A percentile compares a stretch with the other conserved stretches of the same genome.
Evolutionary conservation across 1,140 invertebrate species (phyloP).

Genomic region (Episyrphus balteatus): DNA sequence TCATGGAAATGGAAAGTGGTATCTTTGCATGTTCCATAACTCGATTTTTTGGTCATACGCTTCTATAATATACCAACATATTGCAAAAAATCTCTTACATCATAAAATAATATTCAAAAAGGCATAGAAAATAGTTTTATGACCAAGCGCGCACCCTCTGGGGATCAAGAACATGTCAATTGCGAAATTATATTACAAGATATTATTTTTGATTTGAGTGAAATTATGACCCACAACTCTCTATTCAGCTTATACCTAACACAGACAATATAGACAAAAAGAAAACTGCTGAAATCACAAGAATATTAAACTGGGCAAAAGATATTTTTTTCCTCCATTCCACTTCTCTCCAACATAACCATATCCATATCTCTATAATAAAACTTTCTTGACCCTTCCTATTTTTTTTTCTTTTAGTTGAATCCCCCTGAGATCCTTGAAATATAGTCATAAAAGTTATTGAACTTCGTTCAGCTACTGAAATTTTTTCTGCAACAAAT

Average conservation of each 20-base stretch:
- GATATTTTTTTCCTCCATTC: no score
- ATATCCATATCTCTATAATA: not conserved
- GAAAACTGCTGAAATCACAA: no score
- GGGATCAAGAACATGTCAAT: conserved; percentile 1
- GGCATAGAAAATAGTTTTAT: no score
- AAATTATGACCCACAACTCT: not conserved
- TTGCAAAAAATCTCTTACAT: no score
- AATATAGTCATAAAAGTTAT: not conserved
- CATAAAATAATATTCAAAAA: no score
- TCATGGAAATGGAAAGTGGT: no score
- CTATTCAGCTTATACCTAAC: not conserved
- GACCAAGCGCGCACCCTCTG: no score
- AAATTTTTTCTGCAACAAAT: not conserved
- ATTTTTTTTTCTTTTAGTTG: not conserved
- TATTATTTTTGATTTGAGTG: conserved; percentile 4
- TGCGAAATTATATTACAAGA: conserved; percentile 1
- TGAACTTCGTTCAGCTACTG: not conserved
- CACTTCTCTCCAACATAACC: not conserved
- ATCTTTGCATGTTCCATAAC: no score
- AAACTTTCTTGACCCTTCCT: no score
- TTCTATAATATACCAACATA: no score
- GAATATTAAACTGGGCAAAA: not conserved
- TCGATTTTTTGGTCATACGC: no score
- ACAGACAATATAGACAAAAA: no score
- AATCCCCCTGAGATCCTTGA: not conserved